Percentiles rank a stretch among this genome's conserved stretches.
These are phyloP conservation scores for Monomorium pharaonis DNA, from an alignment of 1,140 invertebrate genomes.

Conservation along the genomic window DNA sequence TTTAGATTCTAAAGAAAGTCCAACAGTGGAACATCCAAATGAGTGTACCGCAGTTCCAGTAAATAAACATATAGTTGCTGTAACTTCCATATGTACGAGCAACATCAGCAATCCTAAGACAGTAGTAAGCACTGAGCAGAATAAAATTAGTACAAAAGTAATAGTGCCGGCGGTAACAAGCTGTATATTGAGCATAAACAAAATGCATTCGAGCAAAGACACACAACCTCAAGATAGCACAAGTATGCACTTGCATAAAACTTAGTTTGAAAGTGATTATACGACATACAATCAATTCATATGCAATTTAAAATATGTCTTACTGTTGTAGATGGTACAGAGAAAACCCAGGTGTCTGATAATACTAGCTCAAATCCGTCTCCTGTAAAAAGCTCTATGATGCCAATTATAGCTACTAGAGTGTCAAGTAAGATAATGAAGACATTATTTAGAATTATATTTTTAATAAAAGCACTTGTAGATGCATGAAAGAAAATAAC, in stretches of 20 bases:
- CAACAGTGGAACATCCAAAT: slow-evolving; percentile 37
- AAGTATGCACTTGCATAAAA: slow-evolving; percentile 63
- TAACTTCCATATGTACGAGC: slow-evolving; percentile 64
- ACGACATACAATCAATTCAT: neutral
- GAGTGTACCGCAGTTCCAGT: slow-evolving; percentile 59
- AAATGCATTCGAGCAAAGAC: slow-evolving; percentile 67
- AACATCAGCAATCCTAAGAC: slow-evolving; percentile 65
- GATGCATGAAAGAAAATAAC: neutral
- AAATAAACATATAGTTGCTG: slow-evolving; percentile 55
- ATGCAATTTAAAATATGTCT: neutral
- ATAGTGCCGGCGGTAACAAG: slow-evolving; percentile 41
- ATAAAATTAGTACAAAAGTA: slow-evolving; percentile 65
- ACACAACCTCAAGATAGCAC: slow-evolving; percentile 66
- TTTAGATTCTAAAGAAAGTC: slow-evolving; percentile 33
- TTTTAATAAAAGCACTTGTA: neutral
- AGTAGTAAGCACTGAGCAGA: slow-evolving; percentile 41
- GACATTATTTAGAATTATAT: neutral
- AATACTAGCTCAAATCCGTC: slow-evolving; percentile 52
- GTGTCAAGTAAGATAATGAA: slow-evolving; percentile 59
- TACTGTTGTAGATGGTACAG: slow-evolving; percentile 63
- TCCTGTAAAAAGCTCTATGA: slow-evolving; percentile 32
- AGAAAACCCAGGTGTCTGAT: slow-evolving; percentile 61
- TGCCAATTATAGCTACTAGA: slow-evolving; percentile 40
- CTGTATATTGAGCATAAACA: slow-evolving; percentile 38
- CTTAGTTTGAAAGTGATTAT: neutral